Conservation (phyloP, 2,888 invertebrate species). For the Amblyteles armatorius region DNA sequence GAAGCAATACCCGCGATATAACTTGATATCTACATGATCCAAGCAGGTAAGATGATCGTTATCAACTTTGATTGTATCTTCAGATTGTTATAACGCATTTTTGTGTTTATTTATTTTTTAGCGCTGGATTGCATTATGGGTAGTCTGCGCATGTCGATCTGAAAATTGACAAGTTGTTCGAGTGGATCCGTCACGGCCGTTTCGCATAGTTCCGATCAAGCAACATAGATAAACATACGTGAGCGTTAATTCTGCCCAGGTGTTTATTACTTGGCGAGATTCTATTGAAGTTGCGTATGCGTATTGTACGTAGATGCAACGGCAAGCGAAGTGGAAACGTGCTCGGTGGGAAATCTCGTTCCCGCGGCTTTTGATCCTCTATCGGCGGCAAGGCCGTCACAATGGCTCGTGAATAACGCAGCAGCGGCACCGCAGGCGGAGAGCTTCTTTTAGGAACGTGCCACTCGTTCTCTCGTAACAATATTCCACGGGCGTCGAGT, state of each 20-base stretch:
- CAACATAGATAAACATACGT: not conserved
- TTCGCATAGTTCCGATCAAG: not conserved
- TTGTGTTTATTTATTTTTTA: not conserved
- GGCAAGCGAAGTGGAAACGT: slow-evolving; percentile 27
- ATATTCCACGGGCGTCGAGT: slow-evolving; percentile 28
- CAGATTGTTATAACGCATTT: not conserved
- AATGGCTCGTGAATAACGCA: slow-evolving; percentile 52
- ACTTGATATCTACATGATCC: not conserved
- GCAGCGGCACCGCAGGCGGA: not conserved
- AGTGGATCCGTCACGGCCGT: not conserved
- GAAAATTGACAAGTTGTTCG: not conserved
- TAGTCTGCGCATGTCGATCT: not conserved
- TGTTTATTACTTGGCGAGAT: slow-evolving; percentile 1
- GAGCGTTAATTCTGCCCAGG: not conserved
- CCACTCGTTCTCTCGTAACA: slow-evolving; percentile 30
- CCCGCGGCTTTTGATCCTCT: slow-evolving; percentile 53
- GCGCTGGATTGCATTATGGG: not conserved
- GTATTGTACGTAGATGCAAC: not conserved
- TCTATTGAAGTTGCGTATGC: not conserved
- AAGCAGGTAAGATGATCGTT: not conserved
- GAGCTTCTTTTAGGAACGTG: slow-evolving; percentile 27
- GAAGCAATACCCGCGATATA: not conserved
- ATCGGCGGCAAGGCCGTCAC: slow-evolving; percentile 45
- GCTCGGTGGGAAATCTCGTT: slow-evolving; percentile 29
- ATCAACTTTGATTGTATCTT: not conserved